Evolutionary conservation across 2,797 vertebrate species (phyloP), one percentile per base, ranked within the genome.

Genomic region (Acomys russatus): DNA sequence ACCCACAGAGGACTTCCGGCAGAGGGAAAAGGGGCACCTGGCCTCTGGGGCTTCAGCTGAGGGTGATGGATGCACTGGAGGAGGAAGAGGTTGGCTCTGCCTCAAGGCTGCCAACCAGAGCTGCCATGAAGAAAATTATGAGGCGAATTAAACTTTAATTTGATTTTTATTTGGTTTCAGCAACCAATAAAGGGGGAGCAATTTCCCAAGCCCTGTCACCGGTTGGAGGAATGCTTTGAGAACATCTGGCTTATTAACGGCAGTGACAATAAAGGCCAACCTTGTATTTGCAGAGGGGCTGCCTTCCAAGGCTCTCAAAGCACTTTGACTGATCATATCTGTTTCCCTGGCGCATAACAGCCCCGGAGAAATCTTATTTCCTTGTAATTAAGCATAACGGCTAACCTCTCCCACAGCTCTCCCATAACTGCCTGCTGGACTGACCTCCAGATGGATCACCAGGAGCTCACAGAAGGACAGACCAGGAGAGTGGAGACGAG

Each of bases 91-190:
- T 9, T 22, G 66, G 79, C 54, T 61, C 70, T 82, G 89, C 91
- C 95, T 88, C 89, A 33, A 61, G 90, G 94, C 94, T 85, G 92
- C 85, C 22, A 2, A 71, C 38, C 64, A 61, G 78, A 96, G 88
- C 96, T 95, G 95, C 94, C 91, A 78, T 28, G 25, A 79, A 80
- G 94, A 96, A 97, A 96, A 96, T 96, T 93, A 97, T 84, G 96
- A 95, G 93, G 91, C 59, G 77, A 96, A 97, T 97, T 97, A 98
- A 96, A 96, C 90, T 97, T 95, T 97, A 95, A 97, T 97, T 96
- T 91, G 90, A 97, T 96, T 98, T 98, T 97, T 96, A 96, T 96
- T 98, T 97, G 90, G 88, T 88, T 97, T 97, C 96, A 87, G 95
- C 92, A 83, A 79, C 97, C 96, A 95, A 64, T 94, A 97, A 97